These are phyloP conservation scores for Drosophila watanabei DNA, from an alignment of 1,140 invertebrate species.

Conservation along the genomic window DNA sequence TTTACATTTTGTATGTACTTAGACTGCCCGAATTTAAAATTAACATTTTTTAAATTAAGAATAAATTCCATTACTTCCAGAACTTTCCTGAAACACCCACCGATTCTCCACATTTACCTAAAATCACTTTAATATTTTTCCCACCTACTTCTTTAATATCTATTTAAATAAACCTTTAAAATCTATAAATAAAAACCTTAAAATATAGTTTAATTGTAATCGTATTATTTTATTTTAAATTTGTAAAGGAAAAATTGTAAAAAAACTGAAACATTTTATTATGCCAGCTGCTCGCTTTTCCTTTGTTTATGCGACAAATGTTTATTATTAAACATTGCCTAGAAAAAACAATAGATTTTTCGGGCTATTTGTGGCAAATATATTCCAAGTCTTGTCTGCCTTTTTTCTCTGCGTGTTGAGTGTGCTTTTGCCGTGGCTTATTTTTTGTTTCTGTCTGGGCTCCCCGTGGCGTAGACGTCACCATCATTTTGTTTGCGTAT, in stretches of 20 bases:
- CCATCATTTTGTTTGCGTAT: conserved; percentile 80
- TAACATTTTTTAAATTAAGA: not conserved
- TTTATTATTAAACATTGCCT: conserved; percentile 2
- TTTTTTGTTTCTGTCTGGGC: conserved; percentile 37
- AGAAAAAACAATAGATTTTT: not conserved
- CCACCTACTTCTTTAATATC: not conserved
- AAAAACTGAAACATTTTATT: conserved; percentile 1
- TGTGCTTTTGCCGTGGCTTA: conserved; percentile 30
- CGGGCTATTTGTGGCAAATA: not conserved
- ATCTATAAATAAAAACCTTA: not conserved
- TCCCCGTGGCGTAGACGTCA: conserved; percentile 63
- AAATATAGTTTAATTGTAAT: not conserved
- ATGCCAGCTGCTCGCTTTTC: not conserved
- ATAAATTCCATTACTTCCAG: not conserved
- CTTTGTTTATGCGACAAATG: conserved; percentile 2
- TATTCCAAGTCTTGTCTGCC: not conserved
- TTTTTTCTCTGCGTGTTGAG: conserved; percentile 21
- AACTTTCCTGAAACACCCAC: not conserved
- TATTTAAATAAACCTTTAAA: not conserved
- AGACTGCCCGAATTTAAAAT: not conserved
- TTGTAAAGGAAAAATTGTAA: not conserved
- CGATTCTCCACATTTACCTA: not conserved
- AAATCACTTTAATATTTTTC: not conserved
- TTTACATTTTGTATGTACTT: not conserved
- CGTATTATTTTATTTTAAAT: not conserved